Base-by-base conservation (phyloP, 2,888 invertebrate species). In the Resseliella maxima region DNA sequence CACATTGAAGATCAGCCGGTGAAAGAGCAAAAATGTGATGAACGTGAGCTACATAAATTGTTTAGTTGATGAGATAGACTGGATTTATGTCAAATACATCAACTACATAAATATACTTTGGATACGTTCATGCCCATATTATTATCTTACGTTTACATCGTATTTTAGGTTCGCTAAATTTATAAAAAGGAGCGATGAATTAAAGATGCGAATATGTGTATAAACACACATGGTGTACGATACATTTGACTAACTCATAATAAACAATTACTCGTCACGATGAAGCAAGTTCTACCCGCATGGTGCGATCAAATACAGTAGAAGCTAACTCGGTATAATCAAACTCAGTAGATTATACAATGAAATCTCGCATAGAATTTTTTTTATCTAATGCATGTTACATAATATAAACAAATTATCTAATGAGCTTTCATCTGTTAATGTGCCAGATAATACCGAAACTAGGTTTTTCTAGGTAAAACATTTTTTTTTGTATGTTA, bases 101-200 rank as follows among this genome's bases (percentile, higher is more conserved):
- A 72, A 72, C 72, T 72, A 12, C 72, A 31, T 72, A 72, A 72
- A 72, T 72, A 72, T 72, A 31, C 18, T 50, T 31, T 3, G 72
- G 18, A 72, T 72, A 72, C 31, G 18, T 31, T 5, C 5, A 31
- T 31, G 72, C 18, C 27, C 24, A 24, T 59, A 18, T 3, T 31
- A 72, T 72, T 72, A 72, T 31, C 72, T 72, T 1, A 15, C 18
- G 2, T 8, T 18, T 50, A 3, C 18, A 2, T 35, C 27, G 31
- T 72, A 31, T 35, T 21, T 59, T 72, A 72, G 6, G 3, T 6
- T 59, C 59, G 24, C 24, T 24, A 24, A 24, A 59, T 24, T n/a
- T 24, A 50, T 41, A 50, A 50, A 3, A 2, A 12, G 5, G 50
- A 3, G 18, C 10, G 1, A n/a, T 59, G 59, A 59, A 59, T 59